A percentile compares a stretch with the other conserved stretches of the same genome.
phyloP scores from a whole-genome alignment of 2,797 vertebrate species.

The Gallinago stenura region DNA sequence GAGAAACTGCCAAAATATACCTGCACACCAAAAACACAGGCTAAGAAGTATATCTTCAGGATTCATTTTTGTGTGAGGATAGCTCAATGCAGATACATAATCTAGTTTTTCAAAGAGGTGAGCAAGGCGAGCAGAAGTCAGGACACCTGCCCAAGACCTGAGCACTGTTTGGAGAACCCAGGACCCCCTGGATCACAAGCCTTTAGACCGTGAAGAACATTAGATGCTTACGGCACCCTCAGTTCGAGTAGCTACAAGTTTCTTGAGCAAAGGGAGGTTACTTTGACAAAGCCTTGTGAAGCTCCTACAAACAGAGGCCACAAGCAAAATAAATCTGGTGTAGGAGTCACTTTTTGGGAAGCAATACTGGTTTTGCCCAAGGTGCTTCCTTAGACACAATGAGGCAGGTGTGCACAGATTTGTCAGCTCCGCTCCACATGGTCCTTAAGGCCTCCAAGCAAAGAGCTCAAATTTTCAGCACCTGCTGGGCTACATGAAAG shows the following conservation, averaged over 20 bases:
- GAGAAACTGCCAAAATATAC: not conserved
- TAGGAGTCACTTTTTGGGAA: not conserved
- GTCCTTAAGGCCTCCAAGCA: not conserved
- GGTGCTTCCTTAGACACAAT: not conserved
- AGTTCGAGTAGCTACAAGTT: not conserved
- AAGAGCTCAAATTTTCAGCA: not conserved
- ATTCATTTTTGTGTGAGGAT: not conserved
- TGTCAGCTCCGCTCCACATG: not conserved
- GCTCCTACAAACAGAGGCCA: not conserved
- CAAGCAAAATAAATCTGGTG: not conserved
- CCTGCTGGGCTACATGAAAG: not conserved
- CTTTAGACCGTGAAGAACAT: not conserved
- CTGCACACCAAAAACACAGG: not conserved
- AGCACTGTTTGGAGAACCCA: not conserved
- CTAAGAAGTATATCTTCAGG: not conserved
- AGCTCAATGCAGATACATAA: not conserved
- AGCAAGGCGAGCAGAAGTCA: not conserved
- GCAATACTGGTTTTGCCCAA: not conserved
- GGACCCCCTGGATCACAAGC: not conserved
- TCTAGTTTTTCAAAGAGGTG: not conserved
- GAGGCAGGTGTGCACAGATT: not conserved
- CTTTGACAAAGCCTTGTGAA: not conserved
- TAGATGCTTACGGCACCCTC: not conserved
- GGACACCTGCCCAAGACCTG: not conserved
- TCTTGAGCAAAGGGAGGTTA: not conserved